Conservation (phyloP, 2,797 vertebrate species). For the Pseudomugil gertrudae region DNA sequence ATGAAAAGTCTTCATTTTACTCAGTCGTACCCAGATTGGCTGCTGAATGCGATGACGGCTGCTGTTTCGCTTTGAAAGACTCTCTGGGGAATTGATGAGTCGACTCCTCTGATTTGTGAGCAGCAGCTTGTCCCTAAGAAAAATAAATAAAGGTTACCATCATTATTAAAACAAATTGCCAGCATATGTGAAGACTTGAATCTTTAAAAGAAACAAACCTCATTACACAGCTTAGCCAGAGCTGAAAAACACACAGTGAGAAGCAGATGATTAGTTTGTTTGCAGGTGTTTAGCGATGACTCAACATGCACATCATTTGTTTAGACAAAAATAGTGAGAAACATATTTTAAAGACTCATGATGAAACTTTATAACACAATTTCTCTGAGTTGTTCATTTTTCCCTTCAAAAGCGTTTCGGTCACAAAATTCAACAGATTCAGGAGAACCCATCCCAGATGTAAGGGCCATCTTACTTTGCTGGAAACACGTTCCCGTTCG, state of each 20-base stretch:
- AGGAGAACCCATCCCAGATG: constrained; percentile 4
- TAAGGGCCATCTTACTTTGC: constrained; percentile 53
- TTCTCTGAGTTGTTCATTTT: constrained; percentile 22
- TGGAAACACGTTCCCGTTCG: constrained; percentile 61
- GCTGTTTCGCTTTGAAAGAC: constrained; percentile 61
- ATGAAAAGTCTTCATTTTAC: constrained; percentile 37
- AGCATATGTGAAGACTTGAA: constrained; percentile 1
- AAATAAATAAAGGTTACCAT: constrained; percentile 3
- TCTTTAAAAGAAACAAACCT: constrained; percentile 44
- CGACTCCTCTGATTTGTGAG: constrained; percentile 47
- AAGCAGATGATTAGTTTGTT: constrained; percentile 17
- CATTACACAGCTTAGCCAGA: constrained; percentile 50
- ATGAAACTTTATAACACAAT: constrained; percentile 13
- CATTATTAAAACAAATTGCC: not conserved
- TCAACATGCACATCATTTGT: constrained; percentile 12
- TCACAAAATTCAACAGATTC: constrained; percentile 10
- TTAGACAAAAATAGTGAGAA: not conserved
- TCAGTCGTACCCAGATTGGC: constrained; percentile 70
- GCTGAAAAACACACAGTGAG: constrained; percentile 61
- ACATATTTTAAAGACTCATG: constrained; percentile 1
- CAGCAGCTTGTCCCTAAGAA: constrained; percentile 28
- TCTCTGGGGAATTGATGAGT: constrained; percentile 53
- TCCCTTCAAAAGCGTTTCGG: constrained; percentile 4
- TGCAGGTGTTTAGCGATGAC: constrained; percentile 17
- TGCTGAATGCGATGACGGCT: constrained; percentile 36